Percentiles rank a stretch among this genome's conserved stretches.
Conservation (phyloP, 1,140 invertebrate species). For the Phymorhynchus buccinoides region DNA sequence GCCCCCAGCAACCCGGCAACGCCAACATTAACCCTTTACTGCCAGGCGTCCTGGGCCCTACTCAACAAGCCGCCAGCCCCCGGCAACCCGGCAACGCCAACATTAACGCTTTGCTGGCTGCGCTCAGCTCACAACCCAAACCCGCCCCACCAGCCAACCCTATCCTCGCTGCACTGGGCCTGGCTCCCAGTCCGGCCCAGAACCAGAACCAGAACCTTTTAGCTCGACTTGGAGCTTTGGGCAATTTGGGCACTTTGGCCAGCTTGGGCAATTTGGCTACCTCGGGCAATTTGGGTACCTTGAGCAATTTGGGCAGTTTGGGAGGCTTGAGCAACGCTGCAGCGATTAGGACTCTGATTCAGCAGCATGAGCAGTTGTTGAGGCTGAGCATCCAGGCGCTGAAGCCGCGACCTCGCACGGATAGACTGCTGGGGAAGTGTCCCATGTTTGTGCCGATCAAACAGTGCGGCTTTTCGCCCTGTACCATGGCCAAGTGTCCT, state of each 20-base stretch:
- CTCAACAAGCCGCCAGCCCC: no score
- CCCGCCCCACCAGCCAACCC: background rate
- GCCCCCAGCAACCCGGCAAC: background rate
- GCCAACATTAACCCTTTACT: background rate
- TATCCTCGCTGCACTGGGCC: no score
- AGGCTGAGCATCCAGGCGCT: background rate
- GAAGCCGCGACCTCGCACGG: background rate
- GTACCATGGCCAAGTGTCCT: background rate
- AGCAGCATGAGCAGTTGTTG: background rate
- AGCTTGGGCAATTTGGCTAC: background rate
- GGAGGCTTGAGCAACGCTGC: no score
- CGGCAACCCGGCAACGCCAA: background rate
- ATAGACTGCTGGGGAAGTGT: background rate
- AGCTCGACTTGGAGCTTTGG: background rate
- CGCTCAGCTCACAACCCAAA: background rate
- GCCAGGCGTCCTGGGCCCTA: no score
- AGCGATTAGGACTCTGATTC: background rate
- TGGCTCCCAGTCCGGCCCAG: no score
- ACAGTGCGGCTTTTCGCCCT: background rate
- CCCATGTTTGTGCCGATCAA: background rate
- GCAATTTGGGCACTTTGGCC: background rate
- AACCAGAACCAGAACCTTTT: background rate
- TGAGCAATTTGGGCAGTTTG: background rate
- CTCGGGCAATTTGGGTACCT: background rate
- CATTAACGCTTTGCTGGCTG: background rate